Base-by-base conservation (phyloP, 2,888 invertebrate species). In the Dasypogon diadema region DNA sequence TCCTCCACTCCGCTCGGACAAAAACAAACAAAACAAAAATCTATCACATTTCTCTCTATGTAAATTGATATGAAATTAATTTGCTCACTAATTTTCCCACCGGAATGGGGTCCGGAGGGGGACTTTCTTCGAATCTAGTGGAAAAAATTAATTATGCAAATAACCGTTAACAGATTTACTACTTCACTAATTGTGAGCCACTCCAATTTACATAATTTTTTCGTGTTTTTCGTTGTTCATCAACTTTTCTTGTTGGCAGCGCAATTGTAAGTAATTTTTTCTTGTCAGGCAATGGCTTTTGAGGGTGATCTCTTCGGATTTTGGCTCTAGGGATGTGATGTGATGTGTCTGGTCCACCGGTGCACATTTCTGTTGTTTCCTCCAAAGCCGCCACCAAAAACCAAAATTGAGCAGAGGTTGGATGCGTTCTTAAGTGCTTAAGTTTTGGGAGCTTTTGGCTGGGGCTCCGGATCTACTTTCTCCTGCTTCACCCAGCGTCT, bases 121-220 rank as follows among this genome's bases (percentile, higher is more conserved):
- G 26, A 22, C 46, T 48, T 48, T 46, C 22, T 24, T 34, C 26
- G 18, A 21, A 60, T 8, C 34, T n/a, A 37, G 37, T 16, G 30
- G 34, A 34, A 21, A 42, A 65, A 65, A 65, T 46, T 65, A 46
- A 65, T 65, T 65, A 65, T 65, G 65, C 65, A 65, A 65, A 65
- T 65, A 65, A 65, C 48, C 48, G 48, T 65, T 65, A 42, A 65
- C 65, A 65, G 48, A 65, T 65, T 65, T 65, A 65, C 65, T 65
- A 65, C 42, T 65, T 46, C 22, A 65, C 65, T 65, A 65, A 65
- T 65, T 65, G 65, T 65, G 65, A 65, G 65, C 46, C 46, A 46
- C 24, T 46, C 6, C 48, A 46, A 65, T 65, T 65, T 65, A 65
- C 48, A 65, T 65, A 16, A 46, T 46, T 65, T 14, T 65, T 46